Conservation (phyloP, 2,888 invertebrate genomes). For the Polyommatus icarus region DNA sequence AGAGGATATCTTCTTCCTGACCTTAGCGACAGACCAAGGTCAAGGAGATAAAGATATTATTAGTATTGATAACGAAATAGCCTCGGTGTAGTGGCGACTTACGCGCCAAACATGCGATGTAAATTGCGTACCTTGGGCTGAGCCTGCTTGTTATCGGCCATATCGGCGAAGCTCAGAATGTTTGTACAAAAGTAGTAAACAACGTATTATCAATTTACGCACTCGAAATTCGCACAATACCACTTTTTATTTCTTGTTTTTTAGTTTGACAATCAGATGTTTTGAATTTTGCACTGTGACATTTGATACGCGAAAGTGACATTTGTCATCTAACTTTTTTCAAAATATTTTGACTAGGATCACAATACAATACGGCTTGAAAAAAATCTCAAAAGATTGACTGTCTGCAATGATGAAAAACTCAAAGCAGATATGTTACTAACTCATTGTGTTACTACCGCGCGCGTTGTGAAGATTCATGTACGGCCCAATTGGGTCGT, state of each 20-base stretch:
- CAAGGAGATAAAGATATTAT: constrained; percentile 50
- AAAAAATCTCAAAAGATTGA: neutral
- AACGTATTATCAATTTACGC: neutral
- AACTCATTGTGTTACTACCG: too few species aligned
- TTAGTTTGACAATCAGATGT: constrained; percentile 26
- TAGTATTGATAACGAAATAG: constrained; percentile 44
- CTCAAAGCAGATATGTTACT: too few species aligned
- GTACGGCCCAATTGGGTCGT: too few species aligned
- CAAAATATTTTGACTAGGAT: neutral
- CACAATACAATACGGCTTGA: neutral
- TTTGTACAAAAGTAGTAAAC: constrained; percentile 28
- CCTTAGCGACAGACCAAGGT: constrained; percentile 65
- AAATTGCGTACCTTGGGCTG: constrained; percentile 68
- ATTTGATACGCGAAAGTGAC: constrained; percentile 1
- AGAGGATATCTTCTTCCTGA: constrained; percentile 49
- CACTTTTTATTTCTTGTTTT: constrained; percentile 21
- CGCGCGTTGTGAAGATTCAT: too few species aligned
- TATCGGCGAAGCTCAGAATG: constrained; percentile 52
- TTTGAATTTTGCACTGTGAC: neutral
- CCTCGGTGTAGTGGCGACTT: constrained; percentile 40
- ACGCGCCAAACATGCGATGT: constrained; percentile 41
- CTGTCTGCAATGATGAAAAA: too few species aligned
- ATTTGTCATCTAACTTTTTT: neutral
- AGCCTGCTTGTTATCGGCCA: constrained; percentile 59
- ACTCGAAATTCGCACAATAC: neutral